phyloP scores from a whole-genome alignment of 2,797 vertebrate species.

The Periophthalmus magnuspinnatus region DNA sequence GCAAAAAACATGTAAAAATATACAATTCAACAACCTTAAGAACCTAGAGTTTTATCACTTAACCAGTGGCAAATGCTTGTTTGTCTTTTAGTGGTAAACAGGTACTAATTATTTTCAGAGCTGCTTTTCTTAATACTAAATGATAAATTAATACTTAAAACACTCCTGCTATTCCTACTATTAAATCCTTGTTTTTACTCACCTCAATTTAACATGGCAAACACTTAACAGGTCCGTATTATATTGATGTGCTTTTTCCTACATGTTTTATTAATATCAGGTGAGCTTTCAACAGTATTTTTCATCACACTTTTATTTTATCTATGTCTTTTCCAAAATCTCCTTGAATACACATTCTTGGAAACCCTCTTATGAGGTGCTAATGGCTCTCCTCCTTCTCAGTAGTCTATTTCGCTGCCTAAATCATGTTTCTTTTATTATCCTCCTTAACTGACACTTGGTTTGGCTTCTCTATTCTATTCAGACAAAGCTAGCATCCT shows the following conservation, averaged over 20 bases:
- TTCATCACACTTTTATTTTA: background rate
- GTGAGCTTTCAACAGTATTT: background rate
- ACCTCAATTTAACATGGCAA: background rate
- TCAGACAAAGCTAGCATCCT: constrained; percentile 17
- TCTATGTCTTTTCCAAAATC: constrained; percentile 17
- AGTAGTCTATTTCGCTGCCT: constrained; percentile 5
- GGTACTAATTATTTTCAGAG: background rate
- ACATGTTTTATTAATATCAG: constrained; percentile 19
- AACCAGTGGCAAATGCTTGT: background rate
- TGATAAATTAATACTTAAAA: background rate
- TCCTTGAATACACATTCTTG: constrained; percentile 26
- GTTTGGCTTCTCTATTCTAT: constrained; percentile 9
- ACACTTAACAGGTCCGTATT: background rate
- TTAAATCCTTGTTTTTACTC: background rate
- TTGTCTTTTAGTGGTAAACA: background rate
- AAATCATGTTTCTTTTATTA: constrained; percentile 4
- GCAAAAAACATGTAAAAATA: no score
- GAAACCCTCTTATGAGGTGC: constrained; percentile 33
- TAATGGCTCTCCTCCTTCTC: constrained; percentile 36
- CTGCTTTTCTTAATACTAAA: background rate
- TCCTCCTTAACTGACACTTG: background rate
- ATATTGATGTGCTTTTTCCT: background rate
- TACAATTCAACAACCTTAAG: background rate
- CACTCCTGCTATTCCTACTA: background rate
- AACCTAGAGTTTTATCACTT: constrained; percentile 9